Conservation (phyloP, 1,140 invertebrate species). For the Littorina saxatilis region DNA sequence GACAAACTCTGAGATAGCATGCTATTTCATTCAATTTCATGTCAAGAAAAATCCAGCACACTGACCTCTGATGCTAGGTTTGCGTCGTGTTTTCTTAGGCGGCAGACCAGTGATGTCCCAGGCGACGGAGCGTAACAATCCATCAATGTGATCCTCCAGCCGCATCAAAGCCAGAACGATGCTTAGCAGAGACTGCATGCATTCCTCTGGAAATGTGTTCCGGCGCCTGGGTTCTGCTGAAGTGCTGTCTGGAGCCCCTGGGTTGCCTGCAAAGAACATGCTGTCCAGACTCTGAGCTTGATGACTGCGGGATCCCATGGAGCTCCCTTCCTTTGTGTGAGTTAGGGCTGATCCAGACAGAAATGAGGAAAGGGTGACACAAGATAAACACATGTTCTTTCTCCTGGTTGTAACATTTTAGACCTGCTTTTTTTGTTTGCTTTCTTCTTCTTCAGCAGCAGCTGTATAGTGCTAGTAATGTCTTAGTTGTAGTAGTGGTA, state of each 20-base stretch:
- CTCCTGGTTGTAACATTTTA: too few species aligned
- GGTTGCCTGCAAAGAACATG: slow-evolving; percentile 42
- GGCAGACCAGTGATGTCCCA: slow-evolving; percentile 67
- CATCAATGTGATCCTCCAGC: slow-evolving; percentile 68
- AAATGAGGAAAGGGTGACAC: too few species aligned
- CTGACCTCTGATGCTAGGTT: slow-evolving; percentile 69
- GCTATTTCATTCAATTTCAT: too few species aligned
- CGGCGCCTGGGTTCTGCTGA: slow-evolving; percentile 23
- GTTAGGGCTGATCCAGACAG: slow-evolving; percentile 9
- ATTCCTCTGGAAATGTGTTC: slow-evolving; percentile 40
- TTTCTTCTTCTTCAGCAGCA: too few species aligned
- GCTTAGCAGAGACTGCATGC: slow-evolving; percentile 62
- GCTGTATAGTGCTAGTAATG: too few species aligned
- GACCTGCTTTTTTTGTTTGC: too few species aligned
- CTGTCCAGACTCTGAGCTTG: slow-evolving; percentile 62
- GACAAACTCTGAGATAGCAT: too few species aligned
- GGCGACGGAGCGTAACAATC: slow-evolving; percentile 56
- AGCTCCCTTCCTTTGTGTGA: neutral
- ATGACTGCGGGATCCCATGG: neutral
- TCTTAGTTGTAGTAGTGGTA: too few species aligned
- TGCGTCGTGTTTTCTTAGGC: slow-evolving; percentile 60
- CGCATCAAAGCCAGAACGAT: slow-evolving; percentile 62
- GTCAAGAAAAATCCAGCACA: neutral
- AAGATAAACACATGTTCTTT: slow-evolving; percentile 5
- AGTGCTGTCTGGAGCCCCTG: neutral